These are phyloP conservation scores for Maniola jurtina DNA, from an alignment of 1,140 invertebrate species.

Conservation along the genomic window DNA sequence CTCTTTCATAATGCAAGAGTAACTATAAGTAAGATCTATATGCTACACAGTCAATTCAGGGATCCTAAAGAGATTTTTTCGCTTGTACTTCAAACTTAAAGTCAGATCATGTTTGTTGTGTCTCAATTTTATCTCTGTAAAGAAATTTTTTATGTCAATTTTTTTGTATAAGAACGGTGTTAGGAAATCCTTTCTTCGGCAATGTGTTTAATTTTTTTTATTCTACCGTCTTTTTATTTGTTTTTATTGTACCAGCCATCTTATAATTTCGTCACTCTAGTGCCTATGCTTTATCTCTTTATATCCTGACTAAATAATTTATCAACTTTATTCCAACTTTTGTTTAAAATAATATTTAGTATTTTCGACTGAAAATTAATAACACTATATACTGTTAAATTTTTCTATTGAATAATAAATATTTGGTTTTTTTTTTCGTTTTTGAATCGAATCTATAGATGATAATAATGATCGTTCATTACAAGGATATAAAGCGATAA, in stretches of 20 bases:
- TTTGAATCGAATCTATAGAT: too few relatives aligned
- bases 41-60: neutral
- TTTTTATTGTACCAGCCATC: slow-evolving; percentile 23
- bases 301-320: slow-evolving; percentile 10
- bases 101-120: neutral
- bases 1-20: slow-evolving; percentile 16
- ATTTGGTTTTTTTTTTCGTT: too few relatives aligned
- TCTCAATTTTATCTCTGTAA: neutral
- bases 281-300: slow-evolving; percentile 21
- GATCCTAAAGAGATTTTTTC: neutral
- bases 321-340: too few relatives aligned
- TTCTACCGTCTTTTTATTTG: neutral
- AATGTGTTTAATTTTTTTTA: slow-evolving; percentile 14
- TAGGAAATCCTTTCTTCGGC: neutral
- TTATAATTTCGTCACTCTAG: slow-evolving; percentile 27
- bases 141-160: neutral
- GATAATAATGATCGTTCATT: neutral
- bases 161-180: neutral
- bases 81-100: neutral
- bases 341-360: too few relatives aligned
- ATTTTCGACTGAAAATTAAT: too few relatives aligned
- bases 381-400: too few relatives aligned
- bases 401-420: too few relatives aligned
- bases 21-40: neutral
- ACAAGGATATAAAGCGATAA: slow-evolving; percentile 44